Evolutionary conservation across 2,888 invertebrate genomes (phyloP).

Genomic region (Tromatobia lineatoria): DNA sequence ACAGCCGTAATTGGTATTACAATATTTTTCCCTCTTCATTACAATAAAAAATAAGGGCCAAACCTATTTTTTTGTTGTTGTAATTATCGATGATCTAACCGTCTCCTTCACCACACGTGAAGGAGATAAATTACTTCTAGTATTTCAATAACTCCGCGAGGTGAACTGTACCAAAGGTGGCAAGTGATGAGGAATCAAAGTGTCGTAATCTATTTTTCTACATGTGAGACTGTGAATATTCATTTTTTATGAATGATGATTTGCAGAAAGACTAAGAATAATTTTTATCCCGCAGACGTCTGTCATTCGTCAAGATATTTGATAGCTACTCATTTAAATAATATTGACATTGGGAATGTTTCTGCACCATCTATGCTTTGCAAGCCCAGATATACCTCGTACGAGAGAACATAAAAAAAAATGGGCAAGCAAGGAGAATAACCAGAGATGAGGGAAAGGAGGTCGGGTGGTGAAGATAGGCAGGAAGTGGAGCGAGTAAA

Average conservation of each 20-base stretch:
- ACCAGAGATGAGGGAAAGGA: slow-evolving; percentile 23
- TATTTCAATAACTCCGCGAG: neutral
- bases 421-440: slow-evolving; percentile 14
- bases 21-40: neutral
- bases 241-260: neutral
- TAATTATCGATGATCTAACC: neutral
- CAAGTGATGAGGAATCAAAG: too few relatives aligned
- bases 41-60: neutral
- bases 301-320: slow-evolving; percentile 15
- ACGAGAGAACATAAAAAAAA: slow-evolving; percentile 8
- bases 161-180: neutral
- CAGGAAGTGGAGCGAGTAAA: slow-evolving; percentile 65
- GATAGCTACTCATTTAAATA: slow-evolving; percentile 17
- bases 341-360: slow-evolving; percentile 1
- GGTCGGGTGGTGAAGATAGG: slow-evolving; percentile 49
- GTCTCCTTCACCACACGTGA: neutral
- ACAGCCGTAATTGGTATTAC: neutral
- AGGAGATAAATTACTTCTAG: neutral
- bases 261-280: neutral
- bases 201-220: neutral
- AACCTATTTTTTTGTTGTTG: neutral
- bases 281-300: neutral
- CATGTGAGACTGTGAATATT: too few relatives aligned
- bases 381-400: neutral
- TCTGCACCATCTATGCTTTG: slow-evolving; percentile 13